Evolutionary conservation across 2,888 invertebrate species (phyloP), one percentile per base, ranked within the genome.

Genomic region (Syritta pipiens): DNA sequence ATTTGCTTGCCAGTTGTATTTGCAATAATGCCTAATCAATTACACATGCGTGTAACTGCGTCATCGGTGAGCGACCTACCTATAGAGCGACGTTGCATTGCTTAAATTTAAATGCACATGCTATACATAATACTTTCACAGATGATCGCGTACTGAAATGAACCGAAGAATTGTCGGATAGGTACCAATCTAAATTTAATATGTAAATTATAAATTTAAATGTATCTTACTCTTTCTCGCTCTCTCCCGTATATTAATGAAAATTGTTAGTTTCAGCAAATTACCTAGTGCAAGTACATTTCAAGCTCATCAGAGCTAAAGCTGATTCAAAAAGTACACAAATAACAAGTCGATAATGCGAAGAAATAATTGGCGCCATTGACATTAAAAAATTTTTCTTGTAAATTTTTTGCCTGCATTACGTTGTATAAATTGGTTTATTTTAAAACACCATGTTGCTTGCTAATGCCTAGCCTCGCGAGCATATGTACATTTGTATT

Each of bases 31-130:
- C 53, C 48, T 5, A 28, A 7, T 49, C 44, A 35, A 49, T 48
- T 72, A 44, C 59, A 65, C 46, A 60, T 51, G 60, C 72, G 59
- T 72, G 53, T 14, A 67, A 67, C 44, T 67, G 67, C 79, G 79
- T 79, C 79, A 79, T 62, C 72, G 79, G 79, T 79, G 72, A 79
- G 79, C 79, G 72, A 79, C 79, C 79, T 79, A 57, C 53, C 65
- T 57, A 37, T 30, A 14, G n/a, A n/a, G 37, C 10, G 37, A 53
- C 10, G 32, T 14, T 37, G 35, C 6, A 26, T 10, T 30, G 35
- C 1, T 49, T 79, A 79, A 49, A 79, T 67, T 79, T 79, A 79
- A 67, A 67, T 35, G 53, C 48, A 26, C n/a, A n/a, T n/a, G n/a
- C n/a, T n/a, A 26, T 42, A 9, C 24, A 19, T 32, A 53, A 72